Evolutionary conservation across 1,140 invertebrate species (phyloP), one percentile per base, ranked within the genome.

Genomic region (Venustaconcha ellipsiformis): DNA sequence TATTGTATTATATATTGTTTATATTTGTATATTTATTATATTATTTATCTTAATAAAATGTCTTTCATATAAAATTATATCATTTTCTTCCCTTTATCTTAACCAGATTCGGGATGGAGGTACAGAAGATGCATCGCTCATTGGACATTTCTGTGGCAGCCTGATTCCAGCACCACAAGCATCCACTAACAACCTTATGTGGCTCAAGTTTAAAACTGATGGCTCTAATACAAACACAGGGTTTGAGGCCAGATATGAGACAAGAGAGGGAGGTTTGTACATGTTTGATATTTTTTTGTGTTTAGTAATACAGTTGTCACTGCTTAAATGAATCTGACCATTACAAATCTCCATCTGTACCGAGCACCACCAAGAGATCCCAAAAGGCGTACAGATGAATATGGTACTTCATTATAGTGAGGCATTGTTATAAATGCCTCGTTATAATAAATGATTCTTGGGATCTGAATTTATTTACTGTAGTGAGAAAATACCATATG

Each of bases 131-230:
- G 70, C 94, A 8, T 69, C 93, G 0, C 89, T 98, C 0, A 88
- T 98, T 23, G 96, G 96, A 1, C 91, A 94, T 74, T 98, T 97
- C 85, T 99, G 97, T 88, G 97, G 97, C 0, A 93, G 93, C 18
- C 96, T 97, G 87, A 91, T 95, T 20, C 97, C 97, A 0, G 94
- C 96, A 88, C 95, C 95, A 0, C 94, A 98, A n/a, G 92, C 95
- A 0, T 95, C 97, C 0, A 95, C 94, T 0, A 93, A 94, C 37
- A 98, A 97, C 91, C 93, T 95, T 85, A 94, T 99, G 92, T 96
- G 95, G 82, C 94, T 99, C 92, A 94, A 96, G 0, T 98, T 99
- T 88, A 96, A 96, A 84, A 97, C 96, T 11, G 97, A 99, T 89
- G 94, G 94, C 14, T 96, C 96, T 23, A 94, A 97, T 6, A 95